Evolutionary conservation across 1,140 invertebrate species (phyloP).

Genomic region (Diabrotica virgifera): DNA sequence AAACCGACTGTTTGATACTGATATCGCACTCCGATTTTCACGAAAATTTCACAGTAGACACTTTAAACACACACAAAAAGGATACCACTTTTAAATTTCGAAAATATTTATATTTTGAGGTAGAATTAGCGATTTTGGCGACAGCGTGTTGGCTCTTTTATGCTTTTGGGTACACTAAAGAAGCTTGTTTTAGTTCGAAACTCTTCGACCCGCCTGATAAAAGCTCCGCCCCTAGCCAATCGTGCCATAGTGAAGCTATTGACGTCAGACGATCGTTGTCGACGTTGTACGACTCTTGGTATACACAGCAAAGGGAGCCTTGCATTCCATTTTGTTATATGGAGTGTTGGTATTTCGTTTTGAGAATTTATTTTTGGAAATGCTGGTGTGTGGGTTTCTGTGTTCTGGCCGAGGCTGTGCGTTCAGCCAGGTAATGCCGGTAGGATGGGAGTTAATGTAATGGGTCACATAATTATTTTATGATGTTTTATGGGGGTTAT

Average conservation of each 20-base stretch:
- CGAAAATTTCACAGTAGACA: slow-evolving; percentile 35
- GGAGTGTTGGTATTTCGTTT: slow-evolving; percentile 33
- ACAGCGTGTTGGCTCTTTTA: slow-evolving; percentile 34
- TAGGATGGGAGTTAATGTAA: neutral
- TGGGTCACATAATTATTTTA: slow-evolving; percentile 1
- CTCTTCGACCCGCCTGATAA: slow-evolving; percentile 42
- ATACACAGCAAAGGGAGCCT: slow-evolving; percentile 33
- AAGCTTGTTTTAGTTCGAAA: slow-evolving; percentile 32
- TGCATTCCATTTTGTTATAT: slow-evolving; percentile 47
- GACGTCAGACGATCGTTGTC: slow-evolving; percentile 42
- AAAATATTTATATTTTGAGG: slow-evolving; percentile 27
- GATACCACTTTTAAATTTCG: slow-evolving; percentile 30
- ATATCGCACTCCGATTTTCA: slow-evolving; percentile 29
- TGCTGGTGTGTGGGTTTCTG: slow-evolving; percentile 5
- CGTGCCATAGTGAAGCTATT: slow-evolving; percentile 27
- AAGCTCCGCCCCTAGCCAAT: slow-evolving; percentile 46
- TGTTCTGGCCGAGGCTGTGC: neutral
- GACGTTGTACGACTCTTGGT: slow-evolving; percentile 28
- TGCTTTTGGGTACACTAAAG: slow-evolving; percentile 39
- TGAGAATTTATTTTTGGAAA: slow-evolving; percentile 32
- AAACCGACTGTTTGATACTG: slow-evolving; percentile 28
- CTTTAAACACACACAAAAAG: slow-evolving; percentile 7
- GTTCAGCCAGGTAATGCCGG: neutral
- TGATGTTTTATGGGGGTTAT: slow-evolving; percentile 10
- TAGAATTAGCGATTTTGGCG: slow-evolving; percentile 25